phyloP scores from a whole-genome alignment of 2,113 vertebrate species.

The Ornithorhynchus anatinus region DNA sequence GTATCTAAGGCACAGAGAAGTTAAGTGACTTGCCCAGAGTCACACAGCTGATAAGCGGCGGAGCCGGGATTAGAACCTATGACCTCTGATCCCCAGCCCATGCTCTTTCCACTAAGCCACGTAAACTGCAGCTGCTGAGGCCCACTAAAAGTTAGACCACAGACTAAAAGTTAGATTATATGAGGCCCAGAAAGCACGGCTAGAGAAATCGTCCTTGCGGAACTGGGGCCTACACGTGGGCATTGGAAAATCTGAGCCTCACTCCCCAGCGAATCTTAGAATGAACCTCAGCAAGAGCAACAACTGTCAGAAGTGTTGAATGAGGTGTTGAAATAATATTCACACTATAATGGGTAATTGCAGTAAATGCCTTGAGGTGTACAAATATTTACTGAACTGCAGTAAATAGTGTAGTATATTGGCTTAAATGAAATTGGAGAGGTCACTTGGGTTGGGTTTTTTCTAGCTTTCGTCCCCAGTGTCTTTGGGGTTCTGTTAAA shows the following conservation, averaged over 20 bases:
- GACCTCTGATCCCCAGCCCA: too few relatives aligned
- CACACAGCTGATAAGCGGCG: too few relatives aligned
- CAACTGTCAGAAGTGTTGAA: slow-evolving; percentile 22
- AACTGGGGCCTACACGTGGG: slow-evolving; percentile 9
- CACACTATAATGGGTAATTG: slow-evolving; percentile 35
- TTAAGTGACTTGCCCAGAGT: too few relatives aligned
- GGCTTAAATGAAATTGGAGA: slow-evolving; percentile 38
- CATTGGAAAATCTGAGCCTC: slow-evolving; percentile 25
- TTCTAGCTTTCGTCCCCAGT: background rate
- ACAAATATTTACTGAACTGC: slow-evolving; percentile 39
- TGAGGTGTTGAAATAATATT: slow-evolving; percentile 29
- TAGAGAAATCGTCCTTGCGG: slow-evolving; percentile 21
- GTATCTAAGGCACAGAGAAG: too few relatives aligned
- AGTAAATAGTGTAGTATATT: slow-evolving; percentile 14
- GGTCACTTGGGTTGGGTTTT: background rate
- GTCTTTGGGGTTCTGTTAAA: slow-evolving; percentile 28
- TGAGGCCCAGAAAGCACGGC: background rate
- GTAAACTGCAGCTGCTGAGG: too few relatives aligned
- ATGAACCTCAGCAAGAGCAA: slow-evolving; percentile 24
- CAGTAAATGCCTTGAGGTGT: slow-evolving; percentile 30
- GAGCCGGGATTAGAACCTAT: too few relatives aligned
- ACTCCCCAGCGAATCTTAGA: slow-evolving; percentile 27
- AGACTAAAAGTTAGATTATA: background rate
- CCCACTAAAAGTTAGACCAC: too few relatives aligned
- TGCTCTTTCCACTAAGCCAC: too few relatives aligned